These are phyloP conservation scores for Borostomias antarcticus DNA, from an alignment of 2,797 vertebrate species.

Conservation along the genomic window DNA sequence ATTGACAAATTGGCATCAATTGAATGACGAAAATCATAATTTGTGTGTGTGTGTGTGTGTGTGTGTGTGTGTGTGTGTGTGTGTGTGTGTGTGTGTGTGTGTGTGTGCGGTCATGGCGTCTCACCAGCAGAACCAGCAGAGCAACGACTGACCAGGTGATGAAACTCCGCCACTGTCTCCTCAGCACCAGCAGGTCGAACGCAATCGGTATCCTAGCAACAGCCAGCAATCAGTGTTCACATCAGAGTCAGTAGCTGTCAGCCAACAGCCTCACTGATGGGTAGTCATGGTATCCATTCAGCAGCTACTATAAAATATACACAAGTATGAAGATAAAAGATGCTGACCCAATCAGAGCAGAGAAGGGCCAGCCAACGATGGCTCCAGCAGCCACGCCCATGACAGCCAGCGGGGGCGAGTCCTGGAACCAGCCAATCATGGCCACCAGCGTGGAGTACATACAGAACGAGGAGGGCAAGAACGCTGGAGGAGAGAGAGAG, in stretches of 20 bases:
- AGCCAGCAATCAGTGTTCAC: constrained; percentile 13
- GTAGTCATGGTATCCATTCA: not conserved
- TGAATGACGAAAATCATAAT: too few relatives aligned
- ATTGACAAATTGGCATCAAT: too few relatives aligned
- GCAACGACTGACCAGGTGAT: constrained; percentile 85
- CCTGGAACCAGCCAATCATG: constrained; percentile 98
- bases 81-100: not conserved
- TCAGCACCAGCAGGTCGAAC: constrained; percentile 89
- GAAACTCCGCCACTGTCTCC: constrained; percentile 89
- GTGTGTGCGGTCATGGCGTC: constrained; percentile 13
- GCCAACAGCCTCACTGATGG: not conserved
- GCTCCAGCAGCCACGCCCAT: constrained; percentile 89
- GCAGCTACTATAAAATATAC: not conserved
- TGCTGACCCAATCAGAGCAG: constrained; percentile 89
- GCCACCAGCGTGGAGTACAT: constrained; percentile 95
- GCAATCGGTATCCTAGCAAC: constrained; percentile 88
- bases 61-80: not conserved
- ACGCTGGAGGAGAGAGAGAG: constrained; percentile 75
- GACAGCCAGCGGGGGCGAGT: constrained; percentile 85
- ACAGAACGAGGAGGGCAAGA: constrained; percentile 96
- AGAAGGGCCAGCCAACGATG: constrained; percentile 95
- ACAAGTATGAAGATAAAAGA: not conserved
- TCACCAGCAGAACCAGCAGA: constrained; percentile 88
- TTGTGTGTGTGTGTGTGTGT: not conserved
- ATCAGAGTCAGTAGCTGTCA: not conserved